A percentile compares a stretch with the other conserved stretches of the same genome.
phyloP scores from a whole-genome alignment of 2,797 vertebrate species.

The Poeciliopsis paucimaculata region DNA sequence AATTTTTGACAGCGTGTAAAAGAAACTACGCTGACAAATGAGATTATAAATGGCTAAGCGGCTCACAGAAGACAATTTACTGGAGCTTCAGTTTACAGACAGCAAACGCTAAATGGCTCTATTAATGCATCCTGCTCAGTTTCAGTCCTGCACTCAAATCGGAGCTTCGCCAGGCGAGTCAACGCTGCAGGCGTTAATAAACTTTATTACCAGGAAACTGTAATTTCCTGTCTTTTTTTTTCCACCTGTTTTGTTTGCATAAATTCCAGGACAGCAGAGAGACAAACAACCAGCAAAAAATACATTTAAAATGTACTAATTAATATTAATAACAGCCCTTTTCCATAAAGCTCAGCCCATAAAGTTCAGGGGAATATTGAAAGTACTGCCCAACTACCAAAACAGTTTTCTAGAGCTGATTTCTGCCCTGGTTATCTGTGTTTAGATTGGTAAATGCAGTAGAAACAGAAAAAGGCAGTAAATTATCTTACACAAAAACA shows the following conservation, averaged over 20 bases:
- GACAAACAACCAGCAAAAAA: neutral
- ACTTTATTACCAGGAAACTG: neutral
- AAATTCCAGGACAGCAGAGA: neutral
- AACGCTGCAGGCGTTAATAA: neutral
- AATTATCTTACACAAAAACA: neutral
- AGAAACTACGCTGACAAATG: neutral
- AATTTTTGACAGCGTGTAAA: neutral
- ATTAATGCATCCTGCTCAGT: slow-evolving; percentile 47
- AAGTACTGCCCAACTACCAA: neutral
- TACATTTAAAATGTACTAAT: neutral
- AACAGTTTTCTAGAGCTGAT: neutral
- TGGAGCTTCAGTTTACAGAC: slow-evolving; percentile 28
- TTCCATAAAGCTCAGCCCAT: neutral
- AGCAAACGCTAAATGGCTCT: slow-evolving; percentile 69
- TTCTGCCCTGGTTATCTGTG: neutral
- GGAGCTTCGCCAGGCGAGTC: neutral
- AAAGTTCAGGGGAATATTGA: neutral
- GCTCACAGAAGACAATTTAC: slow-evolving; percentile 16
- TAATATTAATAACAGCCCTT: neutral
- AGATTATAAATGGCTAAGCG: slow-evolving; percentile 25
- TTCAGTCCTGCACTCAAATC: slow-evolving; percentile 14
- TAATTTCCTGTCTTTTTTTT: neutral
- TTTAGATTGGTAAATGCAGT: neutral
- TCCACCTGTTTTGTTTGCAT: neutral
- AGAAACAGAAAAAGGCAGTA: neutral